Conservation (phyloP, 2,113 vertebrate genomes). For the Arvicanthis niloticus region DNA sequence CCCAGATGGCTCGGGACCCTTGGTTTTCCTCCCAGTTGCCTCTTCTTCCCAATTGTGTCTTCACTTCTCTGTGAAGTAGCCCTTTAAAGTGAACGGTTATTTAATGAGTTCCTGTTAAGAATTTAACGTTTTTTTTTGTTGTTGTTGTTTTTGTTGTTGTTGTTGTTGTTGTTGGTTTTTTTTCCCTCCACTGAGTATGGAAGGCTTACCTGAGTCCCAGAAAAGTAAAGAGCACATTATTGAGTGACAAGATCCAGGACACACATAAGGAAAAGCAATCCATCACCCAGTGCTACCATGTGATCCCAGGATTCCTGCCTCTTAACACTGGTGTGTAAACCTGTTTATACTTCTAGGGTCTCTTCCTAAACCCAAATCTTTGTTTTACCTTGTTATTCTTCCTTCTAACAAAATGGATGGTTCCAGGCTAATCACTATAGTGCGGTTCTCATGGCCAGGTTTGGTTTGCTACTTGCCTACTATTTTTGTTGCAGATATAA, state of each 20-base stretch:
- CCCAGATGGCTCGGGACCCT: rapidly evolving
- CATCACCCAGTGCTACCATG: rapidly evolving
- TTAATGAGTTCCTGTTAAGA: neutral
- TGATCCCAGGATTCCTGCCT: neutral
- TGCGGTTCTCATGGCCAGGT: rapidly evolving
- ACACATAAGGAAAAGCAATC: neutral
- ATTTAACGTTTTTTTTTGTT: neutral
- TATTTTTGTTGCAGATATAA: neutral
- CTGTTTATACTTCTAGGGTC: no score
- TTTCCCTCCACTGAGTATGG: neutral
- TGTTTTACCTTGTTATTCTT: neutral
- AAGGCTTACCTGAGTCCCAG: neutral
- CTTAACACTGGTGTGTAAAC: neutral
- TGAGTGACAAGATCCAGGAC: neutral
- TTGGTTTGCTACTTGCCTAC: neutral
- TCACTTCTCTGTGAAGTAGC: neutral
- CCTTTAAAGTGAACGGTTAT: neutral
- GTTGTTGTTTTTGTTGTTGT: no score
- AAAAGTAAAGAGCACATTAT: neutral
- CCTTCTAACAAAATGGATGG: neutral
- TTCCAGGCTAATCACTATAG: neutral
- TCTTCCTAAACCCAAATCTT: neutral
- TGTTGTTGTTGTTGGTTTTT: no score
- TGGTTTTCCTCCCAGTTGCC: no score
- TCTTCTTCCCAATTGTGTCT: neutral